Percentiles rank a stretch among this genome's conserved stretches.
Conservation (phyloP, 1,140 invertebrate species). For the Tenebrio molitor region DNA sequence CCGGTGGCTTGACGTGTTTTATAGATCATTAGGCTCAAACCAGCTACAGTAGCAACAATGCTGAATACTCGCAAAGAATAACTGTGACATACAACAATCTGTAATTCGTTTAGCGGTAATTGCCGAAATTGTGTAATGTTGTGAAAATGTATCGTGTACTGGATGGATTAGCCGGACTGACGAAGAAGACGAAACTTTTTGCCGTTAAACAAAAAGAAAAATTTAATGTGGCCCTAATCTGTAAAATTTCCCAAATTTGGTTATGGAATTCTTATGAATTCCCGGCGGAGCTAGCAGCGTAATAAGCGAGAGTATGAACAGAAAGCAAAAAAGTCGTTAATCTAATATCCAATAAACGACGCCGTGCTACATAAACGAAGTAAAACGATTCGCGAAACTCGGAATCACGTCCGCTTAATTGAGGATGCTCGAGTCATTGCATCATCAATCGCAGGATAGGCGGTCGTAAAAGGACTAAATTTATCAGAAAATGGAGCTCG, state of each 20-base stretch:
- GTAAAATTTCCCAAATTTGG: slow-evolving; percentile 3
- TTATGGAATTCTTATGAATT: background rate
- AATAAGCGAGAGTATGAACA: slow-evolving; percentile 4
- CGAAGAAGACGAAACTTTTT: too few relatives aligned
- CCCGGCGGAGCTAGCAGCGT: slow-evolving; percentile 9
- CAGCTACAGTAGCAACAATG: too few relatives aligned
- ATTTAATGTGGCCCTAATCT: background rate
- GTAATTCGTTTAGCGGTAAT: too few relatives aligned
- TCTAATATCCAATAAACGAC: slow-evolving; percentile 49
- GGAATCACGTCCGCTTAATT: slow-evolving; percentile 52
- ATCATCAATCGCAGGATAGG: slow-evolving; percentile 43
- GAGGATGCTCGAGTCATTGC: slow-evolving; percentile 53
- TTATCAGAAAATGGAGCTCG: slow-evolving; percentile 49
- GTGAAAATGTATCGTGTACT: too few relatives aligned
- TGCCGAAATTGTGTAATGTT: too few relatives aligned
- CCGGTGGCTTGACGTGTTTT: slow-evolving; percentile 1
- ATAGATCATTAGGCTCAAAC: background rate
- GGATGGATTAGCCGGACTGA: too few relatives aligned
- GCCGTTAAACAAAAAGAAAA: too few relatives aligned
- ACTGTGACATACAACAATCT: too few relatives aligned
- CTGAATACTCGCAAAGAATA: too few relatives aligned
- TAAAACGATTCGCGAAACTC: slow-evolving; percentile 44
- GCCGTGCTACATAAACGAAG: slow-evolving; percentile 39
- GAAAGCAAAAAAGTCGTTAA: slow-evolving; percentile 46
- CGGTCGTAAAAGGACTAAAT: slow-evolving; percentile 50